Evolutionary conservation across 1,140 invertebrate species (phyloP).

Genomic region (Drosophila quadrilineata): DNA sequence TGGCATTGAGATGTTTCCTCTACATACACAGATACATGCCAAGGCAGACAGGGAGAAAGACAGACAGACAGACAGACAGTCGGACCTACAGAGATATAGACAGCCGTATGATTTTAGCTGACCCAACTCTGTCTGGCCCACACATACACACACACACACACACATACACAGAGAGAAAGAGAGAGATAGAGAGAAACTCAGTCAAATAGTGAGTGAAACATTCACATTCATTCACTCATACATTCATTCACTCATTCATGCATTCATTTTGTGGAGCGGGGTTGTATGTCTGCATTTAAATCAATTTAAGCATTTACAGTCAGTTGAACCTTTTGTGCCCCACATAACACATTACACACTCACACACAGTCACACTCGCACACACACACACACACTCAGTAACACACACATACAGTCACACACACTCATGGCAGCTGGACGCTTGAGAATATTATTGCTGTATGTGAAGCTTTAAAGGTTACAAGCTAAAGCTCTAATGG

Average conservation of each 20-base stretch:
- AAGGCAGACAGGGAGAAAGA: background rate
- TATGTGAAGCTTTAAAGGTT: conserved; percentile 9
- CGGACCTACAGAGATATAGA: conserved; percentile 20
- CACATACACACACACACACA: conserved; percentile 33
- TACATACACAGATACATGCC: conserved; percentile 1
- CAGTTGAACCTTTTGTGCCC: conserved; percentile 71
- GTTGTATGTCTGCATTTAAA: conserved; percentile 72
- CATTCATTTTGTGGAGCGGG: conserved; percentile 51
- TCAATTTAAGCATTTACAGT: conserved; percentile 79
- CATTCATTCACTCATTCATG: too few relatives aligned
- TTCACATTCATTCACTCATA: conserved; percentile 31
- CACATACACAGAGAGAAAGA: conserved; percentile 21
- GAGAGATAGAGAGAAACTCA: too few relatives aligned
- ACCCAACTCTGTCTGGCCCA: conserved; percentile 8
- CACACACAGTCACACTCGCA: conserved; percentile 23
- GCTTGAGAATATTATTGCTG: conserved; percentile 13
- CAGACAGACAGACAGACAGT: background rate
- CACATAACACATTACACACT: conserved; percentile 47
- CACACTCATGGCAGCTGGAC: conserved; percentile 21
- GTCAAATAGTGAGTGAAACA: conserved; percentile 34
- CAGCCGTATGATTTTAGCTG: conserved; percentile 19
- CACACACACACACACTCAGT: conserved; percentile 8
- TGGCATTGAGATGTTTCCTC: conserved; percentile 15
- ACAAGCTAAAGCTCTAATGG: too few relatives aligned
- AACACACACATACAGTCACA: conserved; percentile 20